Base-by-base conservation (phyloP, 2,113 vertebrate species). In the Aramus guarauna region DNA sequence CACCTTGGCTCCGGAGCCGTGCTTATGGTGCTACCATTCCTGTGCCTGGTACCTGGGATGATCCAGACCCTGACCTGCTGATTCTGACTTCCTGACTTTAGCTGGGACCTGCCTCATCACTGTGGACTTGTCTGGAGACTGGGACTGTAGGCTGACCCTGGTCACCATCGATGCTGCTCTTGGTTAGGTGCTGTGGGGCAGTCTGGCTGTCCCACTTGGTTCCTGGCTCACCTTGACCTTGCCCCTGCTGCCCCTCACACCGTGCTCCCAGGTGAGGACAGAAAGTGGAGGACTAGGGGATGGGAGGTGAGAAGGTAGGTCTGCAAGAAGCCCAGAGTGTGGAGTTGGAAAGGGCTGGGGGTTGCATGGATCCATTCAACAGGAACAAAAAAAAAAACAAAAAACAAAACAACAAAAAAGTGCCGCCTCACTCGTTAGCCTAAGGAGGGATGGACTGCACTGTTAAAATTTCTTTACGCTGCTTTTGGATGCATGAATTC, bases 311-410 rank as follows among this genome's bases (percentile, higher is more conserved):
- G 29, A 89, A 95, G 13, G 23, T 8, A 52, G 45, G 21, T 34
- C 21, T 78, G 12, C 37, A 73, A 76, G 22, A 72, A 67, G 20
- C 22, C 48, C 13, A 0, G 0, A 9, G 10, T 9, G 0, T 10
- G 32, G n/a, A 60, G 12, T 0, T 14, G 5, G 29, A 83, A 22
- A 64, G 12, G 2, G 29, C 7, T 68, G 32, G 23, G 7, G 11
- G 2, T 32, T 66, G 34, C 7, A 2, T 13, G 7, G 17, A 84
- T 41, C 8, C 48, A 34, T 20, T 63, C 39, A 91, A 68, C 1
- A 27, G 15, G 8, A 85, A 24, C 0, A 16, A 71, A 22, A 71
- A 23, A 71, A 30, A 41, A 41, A 41, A 41, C 39, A 17, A 18
- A n/a, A n/a, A n/a, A n/a, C n/a, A n/a, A n/a, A n/a, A n/a, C n/a